phyloP scores from a whole-genome alignment of 2,888 invertebrate genomes.

The Scaptomyza polygonia region DNA sequence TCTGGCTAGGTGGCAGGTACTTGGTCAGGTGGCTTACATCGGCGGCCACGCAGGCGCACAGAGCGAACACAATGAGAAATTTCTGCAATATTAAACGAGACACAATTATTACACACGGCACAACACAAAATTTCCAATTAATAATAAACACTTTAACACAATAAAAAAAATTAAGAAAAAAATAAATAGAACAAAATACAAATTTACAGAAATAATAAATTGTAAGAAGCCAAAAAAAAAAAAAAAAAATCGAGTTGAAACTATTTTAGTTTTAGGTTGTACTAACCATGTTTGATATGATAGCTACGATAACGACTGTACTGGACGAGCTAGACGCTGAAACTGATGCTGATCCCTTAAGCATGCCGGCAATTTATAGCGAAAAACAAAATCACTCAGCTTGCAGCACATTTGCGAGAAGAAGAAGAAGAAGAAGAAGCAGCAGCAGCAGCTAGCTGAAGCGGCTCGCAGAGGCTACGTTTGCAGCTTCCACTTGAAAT shows the following conservation, averaged over 20 bases:
- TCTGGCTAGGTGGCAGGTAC: conserved; percentile 75
- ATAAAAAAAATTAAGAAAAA: conserved; percentile 20
- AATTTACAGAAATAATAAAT: conserved; percentile 1
- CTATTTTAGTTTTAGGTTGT: neutral
- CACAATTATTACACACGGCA: conserved; percentile 27
- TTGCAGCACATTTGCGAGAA: conserved; percentile 51
- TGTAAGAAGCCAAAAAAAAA: neutral
- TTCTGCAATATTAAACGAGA: conserved; percentile 73
- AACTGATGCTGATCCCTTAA: conserved; percentile 82
- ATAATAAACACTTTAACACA: conserved; percentile 28
- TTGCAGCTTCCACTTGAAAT: conserved; percentile 55
- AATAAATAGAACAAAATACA: conserved; percentile 5
- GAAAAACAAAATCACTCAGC: conserved; percentile 60
- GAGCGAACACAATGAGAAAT: conserved; percentile 79
- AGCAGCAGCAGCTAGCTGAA: conserved; percentile 2
- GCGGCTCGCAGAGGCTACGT: conserved; percentile 25
- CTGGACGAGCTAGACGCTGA: conserved; percentile 80
- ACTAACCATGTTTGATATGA: conserved; percentile 78
- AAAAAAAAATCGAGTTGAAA: neutral
- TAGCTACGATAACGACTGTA: conserved; percentile 61
- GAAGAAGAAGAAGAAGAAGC: conserved; percentile 27
- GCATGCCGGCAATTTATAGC: conserved; percentile 81
- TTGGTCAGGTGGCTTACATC: conserved; percentile 82
- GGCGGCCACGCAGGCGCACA: conserved; percentile 80
- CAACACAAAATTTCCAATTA: conserved; percentile 14